phyloP scores from a whole-genome alignment of 2,113 vertebrate species.

The Nibea coibor region DNA sequence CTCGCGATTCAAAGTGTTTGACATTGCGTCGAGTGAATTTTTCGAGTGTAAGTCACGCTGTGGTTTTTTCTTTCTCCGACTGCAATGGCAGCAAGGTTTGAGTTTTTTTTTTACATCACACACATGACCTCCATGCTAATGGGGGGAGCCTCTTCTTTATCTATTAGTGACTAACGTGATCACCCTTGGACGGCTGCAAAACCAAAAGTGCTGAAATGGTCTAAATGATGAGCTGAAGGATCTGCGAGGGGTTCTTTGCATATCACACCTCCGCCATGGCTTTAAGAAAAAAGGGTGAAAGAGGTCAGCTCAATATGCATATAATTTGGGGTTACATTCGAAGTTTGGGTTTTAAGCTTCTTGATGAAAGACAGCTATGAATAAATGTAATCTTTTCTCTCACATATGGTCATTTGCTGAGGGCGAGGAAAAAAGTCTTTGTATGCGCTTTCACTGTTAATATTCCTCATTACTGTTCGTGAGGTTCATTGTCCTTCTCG shows the following conservation, averaged over 20 bases:
- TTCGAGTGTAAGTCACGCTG: conserved; percentile 53
- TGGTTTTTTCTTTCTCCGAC: conserved; percentile 19
- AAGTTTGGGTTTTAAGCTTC: conserved; percentile 81
- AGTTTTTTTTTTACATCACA: conserved; percentile 47
- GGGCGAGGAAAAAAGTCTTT: conserved; percentile 73
- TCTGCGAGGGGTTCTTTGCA: conserved; percentile 75
- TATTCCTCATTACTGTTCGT: conserved; percentile 63
- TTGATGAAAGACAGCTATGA: conserved; percentile 82
- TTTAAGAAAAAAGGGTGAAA: conserved; percentile 80
- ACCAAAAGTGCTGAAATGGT: conserved; percentile 82
- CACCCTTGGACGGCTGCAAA: conserved; percentile 66
- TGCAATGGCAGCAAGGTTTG: conserved; percentile 49
- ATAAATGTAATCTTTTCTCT: conserved; percentile 83
- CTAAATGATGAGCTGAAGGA: conserved; percentile 77
- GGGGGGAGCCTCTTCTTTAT: conserved; percentile 64
- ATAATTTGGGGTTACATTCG: conserved; percentile 81
- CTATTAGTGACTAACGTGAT: conserved; percentile 72
- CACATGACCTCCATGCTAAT: conserved; percentile 71
- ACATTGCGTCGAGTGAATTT: conserved; percentile 60
- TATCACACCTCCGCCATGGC: conserved; percentile 76
- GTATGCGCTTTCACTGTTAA: conserved; percentile 67
- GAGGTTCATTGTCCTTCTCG: conserved; percentile 60
- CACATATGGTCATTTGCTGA: conserved; percentile 78
- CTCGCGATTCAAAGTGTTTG: conserved; percentile 56
- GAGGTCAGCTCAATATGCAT: conserved; percentile 84